Conservation (phyloP, 1,140 invertebrate species). For the Dryas iulia region DNA sequence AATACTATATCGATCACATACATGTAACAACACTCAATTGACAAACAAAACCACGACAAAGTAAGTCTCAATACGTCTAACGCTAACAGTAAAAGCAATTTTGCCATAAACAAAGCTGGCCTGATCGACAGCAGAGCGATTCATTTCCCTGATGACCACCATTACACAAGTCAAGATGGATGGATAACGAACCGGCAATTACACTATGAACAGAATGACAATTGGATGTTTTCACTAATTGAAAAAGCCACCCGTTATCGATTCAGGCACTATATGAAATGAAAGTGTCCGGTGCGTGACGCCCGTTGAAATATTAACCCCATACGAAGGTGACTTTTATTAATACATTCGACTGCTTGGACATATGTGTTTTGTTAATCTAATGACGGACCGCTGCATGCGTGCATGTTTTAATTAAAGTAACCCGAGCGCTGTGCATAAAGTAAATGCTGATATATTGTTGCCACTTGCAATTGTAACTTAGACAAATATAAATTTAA, state of each 20-base stretch:
- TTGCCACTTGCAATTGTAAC: not conserved
- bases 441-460: not conserved
- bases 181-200: constrained; percentile 76
- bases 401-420: constrained; percentile 23
- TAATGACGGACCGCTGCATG: constrained; percentile 16
- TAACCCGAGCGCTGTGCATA: not conserved
- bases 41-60: not conserved
- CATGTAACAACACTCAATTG: not conserved
- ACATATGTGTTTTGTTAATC: constrained; percentile 24
- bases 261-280: constrained; percentile 76
- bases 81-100: constrained; percentile 53
- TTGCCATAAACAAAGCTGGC: constrained; percentile 47
- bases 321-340: constrained; percentile 51
- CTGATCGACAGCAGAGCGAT: constrained; percentile 51
- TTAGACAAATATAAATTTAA: not conserved
- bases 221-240: constrained; percentile 78
- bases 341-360: constrained; percentile 15
- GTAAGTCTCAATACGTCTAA: constrained; percentile 28
- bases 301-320: constrained; percentile 65
- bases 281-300: constrained; percentile 62
- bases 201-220: constrained; percentile 75
- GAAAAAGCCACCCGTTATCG: constrained; percentile 68
- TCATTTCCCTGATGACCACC: constrained; percentile 74
- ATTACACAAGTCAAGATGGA: constrained; percentile 75
- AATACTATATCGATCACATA: too few species aligned